Conservation (phyloP, 2,888 invertebrate species). For the Athetis lepigone region DNA sequence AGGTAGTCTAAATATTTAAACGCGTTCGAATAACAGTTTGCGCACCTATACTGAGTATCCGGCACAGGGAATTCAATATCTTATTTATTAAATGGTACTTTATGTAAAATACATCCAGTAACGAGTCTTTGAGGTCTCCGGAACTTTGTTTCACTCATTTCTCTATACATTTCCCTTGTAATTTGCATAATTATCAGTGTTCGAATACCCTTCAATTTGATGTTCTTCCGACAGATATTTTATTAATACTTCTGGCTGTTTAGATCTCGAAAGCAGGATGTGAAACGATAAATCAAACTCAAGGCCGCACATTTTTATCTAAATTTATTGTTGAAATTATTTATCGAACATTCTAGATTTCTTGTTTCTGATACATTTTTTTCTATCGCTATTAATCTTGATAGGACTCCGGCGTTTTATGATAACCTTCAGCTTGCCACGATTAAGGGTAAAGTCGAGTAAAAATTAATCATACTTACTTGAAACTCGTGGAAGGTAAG, state of each 20-base stretch:
- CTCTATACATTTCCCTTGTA: conserved; percentile 20
- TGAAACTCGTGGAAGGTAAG: conserved; percentile 3
- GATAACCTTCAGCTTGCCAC: conserved; percentile 28
- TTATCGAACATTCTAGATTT: conserved; percentile 4
- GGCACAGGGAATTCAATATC: conserved; percentile 22
- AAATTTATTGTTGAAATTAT: conserved; percentile 27
- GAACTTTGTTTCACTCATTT: conserved; percentile 43
- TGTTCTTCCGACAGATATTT: conserved; percentile 4
- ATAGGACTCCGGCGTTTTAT: conserved; percentile 23
- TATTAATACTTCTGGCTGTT: conserved; percentile 14
- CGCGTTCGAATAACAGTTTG: conserved; percentile 2
- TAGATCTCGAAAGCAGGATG: conserved; percentile 2
- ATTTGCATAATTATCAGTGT: conserved; percentile 47
- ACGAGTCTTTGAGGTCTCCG: conserved; percentile 41
- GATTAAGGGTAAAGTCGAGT: conserved; percentile 16
- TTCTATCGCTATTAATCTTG: conserved; percentile 41
- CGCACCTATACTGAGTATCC: conserved; percentile 1
- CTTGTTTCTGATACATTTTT: conserved; percentile 29
- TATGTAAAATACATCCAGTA: conserved; percentile 42
- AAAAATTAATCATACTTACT: conserved; percentile 36
- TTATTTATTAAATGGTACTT: conserved; percentile 44
- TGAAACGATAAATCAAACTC: conserved; percentile 46
- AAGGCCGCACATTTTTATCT: conserved; percentile 33
- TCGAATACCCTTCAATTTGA: conserved; percentile 13
- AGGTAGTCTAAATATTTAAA: conserved; percentile 30